These are phyloP conservation scores for Gallinago paraguaiae DNA, from an alignment of 2,113 vertebrate genomes.

Conservation along the genomic window DNA sequence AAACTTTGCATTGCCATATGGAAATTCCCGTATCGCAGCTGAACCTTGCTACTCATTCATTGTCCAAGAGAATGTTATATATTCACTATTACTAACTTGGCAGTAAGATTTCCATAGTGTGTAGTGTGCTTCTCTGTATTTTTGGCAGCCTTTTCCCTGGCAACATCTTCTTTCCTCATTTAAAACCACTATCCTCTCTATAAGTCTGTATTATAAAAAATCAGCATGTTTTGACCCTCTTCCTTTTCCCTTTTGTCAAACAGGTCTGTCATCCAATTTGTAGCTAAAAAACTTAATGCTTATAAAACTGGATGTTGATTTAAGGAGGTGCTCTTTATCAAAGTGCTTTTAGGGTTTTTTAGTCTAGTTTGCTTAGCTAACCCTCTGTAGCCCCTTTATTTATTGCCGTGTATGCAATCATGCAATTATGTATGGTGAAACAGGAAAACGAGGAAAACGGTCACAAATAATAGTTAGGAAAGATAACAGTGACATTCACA, in stretches of 20 bases:
- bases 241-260: not conserved
- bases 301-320: not conserved
- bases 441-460: not conserved
- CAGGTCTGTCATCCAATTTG: not conserved
- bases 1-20: not conserved
- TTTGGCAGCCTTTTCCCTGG: not conserved
- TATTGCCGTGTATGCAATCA: not conserved
- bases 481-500: not conserved
- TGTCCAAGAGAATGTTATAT: not conserved
- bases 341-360: not conserved
- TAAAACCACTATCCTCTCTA: not conserved
- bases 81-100: not conserved
- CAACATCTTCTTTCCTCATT: not conserved
- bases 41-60: not conserved
- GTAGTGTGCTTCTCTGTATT: not conserved
- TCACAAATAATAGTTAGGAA: not conserved
- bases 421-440: not conserved
- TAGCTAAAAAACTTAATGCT: not conserved
- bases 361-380: not conserved
- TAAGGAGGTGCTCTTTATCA: not conserved
- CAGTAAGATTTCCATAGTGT: not conserved
- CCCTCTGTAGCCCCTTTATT: not conserved
- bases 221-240: not conserved
- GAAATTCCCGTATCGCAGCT: not conserved
- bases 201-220: not conserved